Base-by-base conservation (phyloP, 2,113 vertebrate species). In the Chloropsis cyanopogon region DNA sequence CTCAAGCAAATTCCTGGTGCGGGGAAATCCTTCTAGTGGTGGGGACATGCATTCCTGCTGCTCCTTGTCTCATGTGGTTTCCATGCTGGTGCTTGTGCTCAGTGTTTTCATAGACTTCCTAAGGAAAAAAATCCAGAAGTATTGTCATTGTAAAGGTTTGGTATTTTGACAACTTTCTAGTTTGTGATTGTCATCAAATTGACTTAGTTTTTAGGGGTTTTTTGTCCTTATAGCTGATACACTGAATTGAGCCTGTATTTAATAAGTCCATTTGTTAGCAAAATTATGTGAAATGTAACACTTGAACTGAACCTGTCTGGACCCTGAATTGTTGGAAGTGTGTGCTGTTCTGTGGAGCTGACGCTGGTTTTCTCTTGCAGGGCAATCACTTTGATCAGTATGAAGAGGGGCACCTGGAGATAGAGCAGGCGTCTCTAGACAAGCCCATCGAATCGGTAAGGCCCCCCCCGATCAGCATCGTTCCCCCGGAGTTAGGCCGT, bases 371-470 rank as follows among this genome's bases (percentile, higher is more conserved):
- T 96, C 90, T 96, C 78, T 94, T 95, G 29, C 97, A 99, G 99
- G 99, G 99, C 95, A 99, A 99, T 99, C 99, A 99, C 98, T 99
- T 99, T 98, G 99, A 99, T 98, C 99, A 99, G 14, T 99, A 99
- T 98, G 99, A 99, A 97, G 99, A 99, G 94, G 99, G 99, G 97
- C 99, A 99, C 96, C 97, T 99, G 98, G 99, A 99, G 98, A 98
- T 99, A 96, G 99, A 99, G 96, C 99, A 99, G 95, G 99, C 99
- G 0, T 99, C 99, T 92, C 97, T 99, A 97, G 99, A 99, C 98
- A 99, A 99, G 98, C 99, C 99, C 92, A 99, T 99, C 93, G 99
- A 99, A 99, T 99, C 99, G 99, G 99, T 99, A 99, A 99, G 99
- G 97, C 93, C 95, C 93, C 90, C 42, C 61, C 96, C 12, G 63